Conservation (phyloP, 2,888 invertebrate genomes). For the Ophion ventricosus region DNA sequence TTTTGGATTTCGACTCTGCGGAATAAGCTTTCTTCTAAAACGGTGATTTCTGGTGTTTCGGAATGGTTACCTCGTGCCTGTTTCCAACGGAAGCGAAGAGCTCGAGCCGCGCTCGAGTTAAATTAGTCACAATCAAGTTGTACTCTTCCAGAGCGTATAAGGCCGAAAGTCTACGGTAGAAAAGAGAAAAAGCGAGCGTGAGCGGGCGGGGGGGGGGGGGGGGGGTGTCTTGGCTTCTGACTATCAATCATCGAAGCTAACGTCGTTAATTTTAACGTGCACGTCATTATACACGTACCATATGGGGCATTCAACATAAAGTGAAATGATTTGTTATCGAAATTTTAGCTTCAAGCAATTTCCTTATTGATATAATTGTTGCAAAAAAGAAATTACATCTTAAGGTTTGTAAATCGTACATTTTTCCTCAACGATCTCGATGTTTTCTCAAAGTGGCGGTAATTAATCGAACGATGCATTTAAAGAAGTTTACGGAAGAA, state of each 20-base stretch:
- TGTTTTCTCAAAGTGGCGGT: too few relatives aligned
- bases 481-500: too few relatives aligned
- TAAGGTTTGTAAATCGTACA: not conserved
- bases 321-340: not conserved
- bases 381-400: too few relatives aligned
- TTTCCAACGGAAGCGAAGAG: constrained; percentile 11
- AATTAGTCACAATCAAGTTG: constrained; percentile 18
- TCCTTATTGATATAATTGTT: too few relatives aligned
- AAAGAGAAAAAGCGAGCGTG: constrained; percentile 8
- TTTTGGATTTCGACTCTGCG: too few relatives aligned
- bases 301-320: constrained; percentile 1
- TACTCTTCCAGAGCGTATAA: not conserved
- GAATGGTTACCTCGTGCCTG: not conserved
- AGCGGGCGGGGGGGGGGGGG: constrained; percentile 38
- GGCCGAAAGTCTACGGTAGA: not conserved
- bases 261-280: constrained; percentile 65
- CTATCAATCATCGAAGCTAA: constrained; percentile 64
- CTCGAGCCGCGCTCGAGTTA: constrained; percentile 20
- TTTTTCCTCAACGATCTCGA: too few relatives aligned
- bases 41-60: not conserved
- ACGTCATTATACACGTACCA: constrained; percentile 21
- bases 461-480: too few relatives aligned
- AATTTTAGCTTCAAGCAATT: too few relatives aligned
- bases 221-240: constrained; percentile 53
- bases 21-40: not conserved